A percentile compares a stretch with the other conserved stretches of the same genome.
Conservation (phyloP, 2,113 vertebrate species). For the Ophthalmolycus amberensis region DNA sequence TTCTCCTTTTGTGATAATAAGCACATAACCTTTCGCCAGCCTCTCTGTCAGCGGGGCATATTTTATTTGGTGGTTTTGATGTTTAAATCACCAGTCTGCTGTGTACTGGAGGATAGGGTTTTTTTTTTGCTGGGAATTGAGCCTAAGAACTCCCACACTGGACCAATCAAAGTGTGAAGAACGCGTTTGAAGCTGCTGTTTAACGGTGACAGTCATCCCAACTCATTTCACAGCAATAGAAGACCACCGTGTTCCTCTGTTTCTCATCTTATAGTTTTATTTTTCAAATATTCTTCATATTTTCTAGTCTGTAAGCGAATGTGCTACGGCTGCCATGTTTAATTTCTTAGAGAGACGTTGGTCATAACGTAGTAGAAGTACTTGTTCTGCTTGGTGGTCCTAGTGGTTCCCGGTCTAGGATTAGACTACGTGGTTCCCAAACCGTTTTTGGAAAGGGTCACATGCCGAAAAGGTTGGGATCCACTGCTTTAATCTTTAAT, state of each 20-base stretch:
- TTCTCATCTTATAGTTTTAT: background rate
- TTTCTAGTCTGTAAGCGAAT: background rate
- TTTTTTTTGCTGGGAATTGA: conserved; percentile 42
- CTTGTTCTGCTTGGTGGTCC: background rate
- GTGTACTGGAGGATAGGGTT: conserved; percentile 27
- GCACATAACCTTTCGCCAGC: conserved; percentile 33
- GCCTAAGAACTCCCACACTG: conserved; percentile 64
- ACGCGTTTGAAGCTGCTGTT: conserved; percentile 59
- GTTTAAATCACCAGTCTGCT: conserved; percentile 54
- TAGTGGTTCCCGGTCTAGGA: background rate
- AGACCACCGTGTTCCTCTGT: conserved; percentile 13
- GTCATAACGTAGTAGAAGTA: background rate
- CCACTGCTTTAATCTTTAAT: background rate
- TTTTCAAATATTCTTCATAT: background rate
- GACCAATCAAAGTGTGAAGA: conserved; percentile 69
- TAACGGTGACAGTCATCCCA: conserved; percentile 48
- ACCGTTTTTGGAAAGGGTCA: background rate
- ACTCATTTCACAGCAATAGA: conserved; percentile 61
- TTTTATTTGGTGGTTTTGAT: conserved; percentile 62
- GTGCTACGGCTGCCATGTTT: background rate
- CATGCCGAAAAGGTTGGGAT: too few relatives aligned
- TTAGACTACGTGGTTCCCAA: background rate
- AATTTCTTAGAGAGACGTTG: background rate
- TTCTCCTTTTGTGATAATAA: conserved; percentile 27
- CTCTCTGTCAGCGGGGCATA: conserved; percentile 23